These are phyloP conservation scores for Lagopus muta DNA, from an alignment of 2,113 vertebrate species.

Conservation along the genomic window DNA sequence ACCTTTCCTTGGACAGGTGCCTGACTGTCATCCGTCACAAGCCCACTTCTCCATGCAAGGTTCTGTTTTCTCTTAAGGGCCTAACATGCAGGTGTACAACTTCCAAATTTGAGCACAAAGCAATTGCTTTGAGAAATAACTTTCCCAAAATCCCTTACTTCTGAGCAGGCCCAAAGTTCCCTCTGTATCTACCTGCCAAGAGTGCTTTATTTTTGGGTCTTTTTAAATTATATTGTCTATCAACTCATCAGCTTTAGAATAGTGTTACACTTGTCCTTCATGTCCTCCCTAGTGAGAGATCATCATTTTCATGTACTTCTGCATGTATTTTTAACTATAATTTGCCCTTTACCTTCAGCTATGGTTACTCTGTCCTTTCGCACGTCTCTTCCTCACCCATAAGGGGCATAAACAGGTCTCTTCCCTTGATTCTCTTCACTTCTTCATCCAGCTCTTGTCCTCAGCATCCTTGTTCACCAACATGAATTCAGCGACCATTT, in stretches of 20 bases:
- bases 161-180: neutral
- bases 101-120: neutral
- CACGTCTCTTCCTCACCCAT: neutral
- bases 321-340: neutral
- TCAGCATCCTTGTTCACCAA: neutral
- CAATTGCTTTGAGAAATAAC: neutral
- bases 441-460: neutral
- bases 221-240: neutral
- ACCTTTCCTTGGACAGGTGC: slow-evolving; percentile 38
- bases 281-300: neutral
- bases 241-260: neutral
- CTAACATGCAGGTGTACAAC: neutral
- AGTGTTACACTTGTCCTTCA: neutral
- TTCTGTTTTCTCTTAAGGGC: neutral
- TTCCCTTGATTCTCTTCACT: neutral
- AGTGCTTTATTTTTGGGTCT: neutral
- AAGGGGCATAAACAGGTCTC: neutral
- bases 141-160: neutral
- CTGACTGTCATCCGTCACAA: neutral
- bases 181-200: neutral
- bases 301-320: neutral
- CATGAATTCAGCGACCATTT: slow-evolving; percentile 14
- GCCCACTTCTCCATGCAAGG: neutral
- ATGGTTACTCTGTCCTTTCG: neutral
- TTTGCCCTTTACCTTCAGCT: neutral